phyloP scores from a whole-genome alignment of 2,888 invertebrate genomes.

The Crematogaster levior region DNA sequence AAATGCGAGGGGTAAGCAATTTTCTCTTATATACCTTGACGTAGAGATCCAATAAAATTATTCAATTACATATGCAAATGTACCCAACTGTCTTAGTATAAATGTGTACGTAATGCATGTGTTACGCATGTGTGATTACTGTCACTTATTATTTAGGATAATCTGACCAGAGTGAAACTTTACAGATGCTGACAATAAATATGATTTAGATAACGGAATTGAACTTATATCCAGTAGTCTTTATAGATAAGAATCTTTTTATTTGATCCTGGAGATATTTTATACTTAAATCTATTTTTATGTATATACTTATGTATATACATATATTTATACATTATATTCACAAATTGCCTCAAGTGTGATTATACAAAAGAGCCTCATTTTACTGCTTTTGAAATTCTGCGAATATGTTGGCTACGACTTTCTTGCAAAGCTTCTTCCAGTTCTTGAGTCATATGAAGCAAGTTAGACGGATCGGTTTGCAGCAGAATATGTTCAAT shows the following conservation, averaged over 20 bases:
- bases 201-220: conserved; percentile 60
- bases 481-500: conserved; percentile 85
- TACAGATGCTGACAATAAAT: conserved; percentile 65
- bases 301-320: not conserved
- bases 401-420: conserved; percentile 87
- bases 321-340: conserved; percentile 11
- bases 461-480: conserved; percentile 87
- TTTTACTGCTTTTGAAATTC: conserved; percentile 86
- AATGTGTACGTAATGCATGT: not conserved
- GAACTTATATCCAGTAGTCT: not conserved
- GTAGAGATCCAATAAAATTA: conserved; percentile 73
- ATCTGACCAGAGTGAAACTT: conserved; percentile 67
- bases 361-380: conserved; percentile 46
- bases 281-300: not conserved
- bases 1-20: not conserved
- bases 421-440: conserved; percentile 88
- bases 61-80: conserved; percentile 81
- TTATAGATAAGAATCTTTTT: not conserved
- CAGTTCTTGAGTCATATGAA: conserved; percentile 87
- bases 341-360: conserved; percentile 12
- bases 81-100: conserved; percentile 47
- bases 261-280: not conserved
- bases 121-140: conserved; percentile 41
- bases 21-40: conserved; percentile 62
- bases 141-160: conserved; percentile 73